phyloP scores from a whole-genome alignment of 2,113 vertebrate genomes.

The Hypanus sabinus region DNA sequence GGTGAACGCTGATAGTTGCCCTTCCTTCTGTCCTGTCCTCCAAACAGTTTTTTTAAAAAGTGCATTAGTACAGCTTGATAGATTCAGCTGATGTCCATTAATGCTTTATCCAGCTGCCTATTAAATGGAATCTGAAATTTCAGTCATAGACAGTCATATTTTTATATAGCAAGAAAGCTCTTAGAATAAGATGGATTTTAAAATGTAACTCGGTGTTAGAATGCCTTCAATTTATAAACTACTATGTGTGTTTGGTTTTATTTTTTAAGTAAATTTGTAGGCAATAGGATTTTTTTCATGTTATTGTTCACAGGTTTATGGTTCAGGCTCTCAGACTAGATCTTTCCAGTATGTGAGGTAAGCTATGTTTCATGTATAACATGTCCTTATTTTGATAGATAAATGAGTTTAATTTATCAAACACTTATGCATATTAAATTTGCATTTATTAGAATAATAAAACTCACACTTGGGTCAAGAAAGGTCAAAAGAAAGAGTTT shows the following conservation, averaged over 20 bases:
- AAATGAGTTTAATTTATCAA: neutral
- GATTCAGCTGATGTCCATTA: too few relatives aligned
- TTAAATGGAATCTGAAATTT: too few relatives aligned
- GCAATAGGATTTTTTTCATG: constrained; percentile 25
- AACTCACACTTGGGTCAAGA: neutral
- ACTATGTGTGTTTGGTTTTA: neutral
- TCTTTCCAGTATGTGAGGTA: constrained; percentile 98
- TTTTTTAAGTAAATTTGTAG: neutral
- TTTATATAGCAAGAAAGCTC: too few relatives aligned
- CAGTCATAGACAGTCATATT: too few relatives aligned
- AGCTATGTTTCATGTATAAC: constrained; percentile 40
- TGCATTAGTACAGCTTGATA: too few relatives aligned
- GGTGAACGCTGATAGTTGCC: too few relatives aligned
- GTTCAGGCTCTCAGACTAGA: constrained; percentile 86
- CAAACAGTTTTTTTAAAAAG: too few relatives aligned
- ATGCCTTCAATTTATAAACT: neutral
- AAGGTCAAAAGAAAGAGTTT: neutral
- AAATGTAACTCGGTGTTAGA: neutral
- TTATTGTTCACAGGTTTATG: constrained; percentile 72
- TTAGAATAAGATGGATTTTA: neutral
- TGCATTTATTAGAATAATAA: too few relatives aligned
- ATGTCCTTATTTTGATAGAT: neutral
- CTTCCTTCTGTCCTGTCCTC: too few relatives aligned
- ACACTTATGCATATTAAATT: neutral
- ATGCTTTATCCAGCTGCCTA: too few relatives aligned